phyloP scores from a whole-genome alignment of 2,113 vertebrate genomes.

The Neomonachus schauinslandi region DNA sequence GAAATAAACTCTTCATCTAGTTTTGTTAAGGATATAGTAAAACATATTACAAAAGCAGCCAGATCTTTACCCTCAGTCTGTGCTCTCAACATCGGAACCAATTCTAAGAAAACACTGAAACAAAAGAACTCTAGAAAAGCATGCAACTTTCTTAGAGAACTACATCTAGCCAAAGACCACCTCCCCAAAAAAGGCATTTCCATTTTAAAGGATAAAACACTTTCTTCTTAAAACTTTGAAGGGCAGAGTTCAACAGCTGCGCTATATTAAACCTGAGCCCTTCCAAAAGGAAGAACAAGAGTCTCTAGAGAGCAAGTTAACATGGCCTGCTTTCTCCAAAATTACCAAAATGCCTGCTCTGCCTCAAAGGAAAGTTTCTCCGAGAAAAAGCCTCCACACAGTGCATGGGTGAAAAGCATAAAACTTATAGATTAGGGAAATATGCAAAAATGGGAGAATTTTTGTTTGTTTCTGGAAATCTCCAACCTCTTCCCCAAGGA shows the following conservation, averaged over 20 bases:
- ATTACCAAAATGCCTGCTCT: constrained; percentile 69
- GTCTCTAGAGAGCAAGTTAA: constrained; percentile 72
- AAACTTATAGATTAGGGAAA: constrained; percentile 53
- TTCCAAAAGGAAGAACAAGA: constrained; percentile 78
- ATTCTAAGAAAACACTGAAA: constrained; percentile 67
- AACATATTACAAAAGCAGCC: constrained; percentile 55
- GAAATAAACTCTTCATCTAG: constrained; percentile 69
- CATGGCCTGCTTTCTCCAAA: constrained; percentile 71
- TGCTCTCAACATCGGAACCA: constrained; percentile 56
- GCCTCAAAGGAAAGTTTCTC: constrained; percentile 55
- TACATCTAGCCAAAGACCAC: constrained; percentile 62
- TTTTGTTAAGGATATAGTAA: constrained; percentile 60
- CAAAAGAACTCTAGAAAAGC: constrained; percentile 75
- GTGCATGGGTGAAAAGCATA: constrained; percentile 25
- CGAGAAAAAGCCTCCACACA: constrained; percentile 44
- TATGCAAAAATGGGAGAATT: constrained; percentile 20
- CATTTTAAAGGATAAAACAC: constrained; percentile 78
- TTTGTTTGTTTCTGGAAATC: constrained; percentile 49
- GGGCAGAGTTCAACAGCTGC: constrained; percentile 83
- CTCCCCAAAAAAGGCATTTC: constrained; percentile 73
- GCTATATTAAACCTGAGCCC: constrained; percentile 77
- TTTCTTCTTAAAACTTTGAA: constrained; percentile 76
- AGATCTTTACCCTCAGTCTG: constrained; percentile 21
- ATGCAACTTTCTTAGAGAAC: constrained; percentile 70
- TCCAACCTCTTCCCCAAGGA: background rate